Evolutionary conservation across 2,113 vertebrate genomes (phyloP).

Genomic region (Irena cyanogastra): DNA sequence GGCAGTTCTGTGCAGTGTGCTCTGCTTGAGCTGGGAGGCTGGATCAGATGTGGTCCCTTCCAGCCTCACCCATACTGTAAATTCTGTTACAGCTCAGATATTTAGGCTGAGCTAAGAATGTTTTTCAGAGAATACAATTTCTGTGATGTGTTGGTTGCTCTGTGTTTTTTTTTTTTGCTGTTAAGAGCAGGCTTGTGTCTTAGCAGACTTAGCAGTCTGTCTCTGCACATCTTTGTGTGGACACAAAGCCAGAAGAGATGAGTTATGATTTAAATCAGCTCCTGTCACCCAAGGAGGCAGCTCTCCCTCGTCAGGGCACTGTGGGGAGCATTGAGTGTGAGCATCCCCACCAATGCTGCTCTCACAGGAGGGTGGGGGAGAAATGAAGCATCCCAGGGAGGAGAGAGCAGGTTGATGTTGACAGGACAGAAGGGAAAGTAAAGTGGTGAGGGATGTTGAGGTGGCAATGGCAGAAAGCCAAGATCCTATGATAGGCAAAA

Average conservation of each 20-base stretch:
- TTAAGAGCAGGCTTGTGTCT: neutral
- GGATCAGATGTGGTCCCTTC: neutral
- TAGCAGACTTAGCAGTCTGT: neutral
- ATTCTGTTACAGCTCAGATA: neutral
- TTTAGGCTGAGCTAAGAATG: neutral
- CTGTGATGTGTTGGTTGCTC: neutral
- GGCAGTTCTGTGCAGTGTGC: neutral
- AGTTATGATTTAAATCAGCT: neutral
- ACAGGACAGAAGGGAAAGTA: neutral
- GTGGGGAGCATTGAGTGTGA: neutral
- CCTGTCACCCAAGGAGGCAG: neutral
- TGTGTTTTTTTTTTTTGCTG: no score
- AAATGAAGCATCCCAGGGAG: neutral
- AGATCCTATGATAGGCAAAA: neutral
- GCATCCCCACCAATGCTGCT: neutral
- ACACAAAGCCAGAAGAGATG: neutral
- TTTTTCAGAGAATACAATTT: neutral
- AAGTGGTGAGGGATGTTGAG: neutral
- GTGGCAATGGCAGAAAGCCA: accelerated
- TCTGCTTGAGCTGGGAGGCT: neutral
- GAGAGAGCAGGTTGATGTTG: neutral
- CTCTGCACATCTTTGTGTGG: neutral
- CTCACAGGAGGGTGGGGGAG: neutral
- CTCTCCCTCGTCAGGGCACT: neutral
- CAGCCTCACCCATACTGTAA: neutral